A percentile compares a stretch with the other conserved stretches of the same genome.
These are phyloP conservation scores for Callocephalon fimbriatum DNA, from an alignment of 2,113 vertebrate species.

Conservation along the genomic window DNA sequence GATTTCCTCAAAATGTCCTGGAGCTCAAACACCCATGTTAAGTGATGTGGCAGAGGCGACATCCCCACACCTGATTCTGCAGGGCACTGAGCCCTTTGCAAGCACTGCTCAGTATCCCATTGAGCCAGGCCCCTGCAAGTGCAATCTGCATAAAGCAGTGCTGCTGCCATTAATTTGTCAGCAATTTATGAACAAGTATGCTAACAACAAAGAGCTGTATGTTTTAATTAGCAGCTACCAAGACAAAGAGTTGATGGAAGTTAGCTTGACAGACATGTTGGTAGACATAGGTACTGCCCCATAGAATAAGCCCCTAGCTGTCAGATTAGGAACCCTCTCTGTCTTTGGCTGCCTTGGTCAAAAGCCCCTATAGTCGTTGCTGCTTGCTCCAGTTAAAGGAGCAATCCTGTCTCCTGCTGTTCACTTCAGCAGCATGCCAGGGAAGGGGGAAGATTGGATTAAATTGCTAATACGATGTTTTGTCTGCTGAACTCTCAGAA, in stretches of 20 bases:
- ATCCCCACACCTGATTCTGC: not conserved
- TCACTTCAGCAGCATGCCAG: not conserved
- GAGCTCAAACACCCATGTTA: not conserved
- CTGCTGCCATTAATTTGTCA: not conserved
- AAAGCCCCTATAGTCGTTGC: not conserved
- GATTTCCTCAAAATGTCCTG: not conserved
- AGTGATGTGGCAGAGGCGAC: not conserved
- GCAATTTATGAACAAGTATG: not conserved
- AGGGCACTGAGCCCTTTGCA: not conserved
- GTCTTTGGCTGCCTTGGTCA: not conserved
- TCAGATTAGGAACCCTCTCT: not conserved
- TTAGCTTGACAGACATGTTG: not conserved
- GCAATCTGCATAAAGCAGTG: not conserved
- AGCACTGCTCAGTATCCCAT: not conserved
- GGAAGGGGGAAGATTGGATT: not conserved
- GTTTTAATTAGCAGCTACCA: not conserved
- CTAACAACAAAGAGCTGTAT: not conserved
- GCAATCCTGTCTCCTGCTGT: not conserved
- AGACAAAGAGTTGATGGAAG: not conserved
- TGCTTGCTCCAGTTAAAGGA: not conserved
- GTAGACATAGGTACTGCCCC: not conserved
- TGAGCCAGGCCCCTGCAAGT: rapidly evolving
- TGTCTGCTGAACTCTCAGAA: not conserved
- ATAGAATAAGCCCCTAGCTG: not conserved
- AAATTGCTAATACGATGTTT: not conserved